Evolutionary conservation across 2,888 invertebrate species (phyloP).

Genomic region (Cinara cedri): DNA sequence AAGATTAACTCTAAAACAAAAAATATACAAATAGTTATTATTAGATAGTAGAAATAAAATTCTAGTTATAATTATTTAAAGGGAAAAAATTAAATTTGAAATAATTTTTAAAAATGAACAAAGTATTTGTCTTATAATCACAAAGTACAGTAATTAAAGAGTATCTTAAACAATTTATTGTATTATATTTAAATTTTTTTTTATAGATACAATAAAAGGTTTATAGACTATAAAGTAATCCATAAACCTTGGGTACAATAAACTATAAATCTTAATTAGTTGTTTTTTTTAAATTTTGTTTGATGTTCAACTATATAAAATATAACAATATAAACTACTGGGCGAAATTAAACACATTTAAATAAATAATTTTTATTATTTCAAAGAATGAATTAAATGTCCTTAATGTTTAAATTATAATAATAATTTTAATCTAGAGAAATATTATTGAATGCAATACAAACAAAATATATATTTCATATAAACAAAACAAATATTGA

Average conservation of each 20-base stretch:
- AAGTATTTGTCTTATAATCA: conserved; percentile 8
- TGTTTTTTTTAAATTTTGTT: not conserved
- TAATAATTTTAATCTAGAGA: conserved; percentile 30
- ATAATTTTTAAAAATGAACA: conserved; percentile 2
- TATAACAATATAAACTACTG: not conserved
- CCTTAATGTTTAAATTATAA: conserved; percentile 27
- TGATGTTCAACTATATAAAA: conserved; percentile 1
- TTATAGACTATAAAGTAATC: no score
- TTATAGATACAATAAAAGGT: conserved; percentile 1
- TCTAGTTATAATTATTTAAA: not conserved
- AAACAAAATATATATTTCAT: conserved; percentile 54
- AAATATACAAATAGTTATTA: conserved; percentile 8
- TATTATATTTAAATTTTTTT: conserved; percentile 34
- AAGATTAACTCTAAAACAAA: not conserved
- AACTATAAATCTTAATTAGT: not conserved
- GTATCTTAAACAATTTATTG: conserved; percentile 19
- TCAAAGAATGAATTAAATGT: conserved; percentile 5
- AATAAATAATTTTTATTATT: conserved; percentile 42
- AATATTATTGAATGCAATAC: conserved; percentile 34
- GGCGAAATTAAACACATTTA: conserved; percentile 10
- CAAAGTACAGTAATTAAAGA: conserved; percentile 39
- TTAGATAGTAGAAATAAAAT: conserved; percentile 20
- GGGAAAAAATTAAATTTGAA: conserved; percentile 10
- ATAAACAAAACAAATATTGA: conserved; percentile 54
- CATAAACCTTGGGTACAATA: no score